Conservation (phyloP, 2,888 invertebrate genomes). For the Agrotis puta region DNA sequence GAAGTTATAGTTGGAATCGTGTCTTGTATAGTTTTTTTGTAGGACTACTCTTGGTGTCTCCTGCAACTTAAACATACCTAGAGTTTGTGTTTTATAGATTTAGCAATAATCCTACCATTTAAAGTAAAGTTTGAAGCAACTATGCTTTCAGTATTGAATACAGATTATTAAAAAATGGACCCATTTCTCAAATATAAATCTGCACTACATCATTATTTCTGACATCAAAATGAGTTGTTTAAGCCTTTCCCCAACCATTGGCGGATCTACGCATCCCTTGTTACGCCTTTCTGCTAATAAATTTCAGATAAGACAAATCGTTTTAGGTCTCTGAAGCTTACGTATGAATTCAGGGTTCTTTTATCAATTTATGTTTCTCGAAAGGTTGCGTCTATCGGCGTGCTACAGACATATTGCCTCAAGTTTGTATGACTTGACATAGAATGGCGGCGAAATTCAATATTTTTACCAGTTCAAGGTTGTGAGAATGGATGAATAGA, state of each 20-base stretch:
- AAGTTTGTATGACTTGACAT: too few relatives aligned
- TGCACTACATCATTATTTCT: constrained; percentile 17
- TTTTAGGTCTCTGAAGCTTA: constrained; percentile 56
- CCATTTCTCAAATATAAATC: constrained; percentile 10
- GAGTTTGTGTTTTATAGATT: neutral
- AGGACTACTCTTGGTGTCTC: neutral
- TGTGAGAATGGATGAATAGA: too few relatives aligned
- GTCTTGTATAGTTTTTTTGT: neutral
- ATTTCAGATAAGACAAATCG: constrained; percentile 65
- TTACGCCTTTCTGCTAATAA: constrained; percentile 42
- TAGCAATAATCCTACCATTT: too few relatives aligned
- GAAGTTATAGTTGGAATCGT: too few relatives aligned
- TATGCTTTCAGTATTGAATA: neutral
- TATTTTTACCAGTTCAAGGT: too few relatives aligned
- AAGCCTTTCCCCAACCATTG: constrained; percentile 16
- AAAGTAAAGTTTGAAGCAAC: neutral
- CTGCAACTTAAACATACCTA: neutral
- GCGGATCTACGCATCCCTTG: constrained; percentile 29
- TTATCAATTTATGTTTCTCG: constrained; percentile 59
- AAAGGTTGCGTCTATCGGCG: constrained; percentile 18
- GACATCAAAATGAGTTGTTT: constrained; percentile 31
- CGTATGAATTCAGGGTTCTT: constrained; percentile 69
- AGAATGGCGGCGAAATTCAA: too few relatives aligned
- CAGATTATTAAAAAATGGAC: neutral
- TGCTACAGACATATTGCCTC: neutral